Conservation (phyloP, 2,113 vertebrate species). For the Castor canadensis region DNA sequence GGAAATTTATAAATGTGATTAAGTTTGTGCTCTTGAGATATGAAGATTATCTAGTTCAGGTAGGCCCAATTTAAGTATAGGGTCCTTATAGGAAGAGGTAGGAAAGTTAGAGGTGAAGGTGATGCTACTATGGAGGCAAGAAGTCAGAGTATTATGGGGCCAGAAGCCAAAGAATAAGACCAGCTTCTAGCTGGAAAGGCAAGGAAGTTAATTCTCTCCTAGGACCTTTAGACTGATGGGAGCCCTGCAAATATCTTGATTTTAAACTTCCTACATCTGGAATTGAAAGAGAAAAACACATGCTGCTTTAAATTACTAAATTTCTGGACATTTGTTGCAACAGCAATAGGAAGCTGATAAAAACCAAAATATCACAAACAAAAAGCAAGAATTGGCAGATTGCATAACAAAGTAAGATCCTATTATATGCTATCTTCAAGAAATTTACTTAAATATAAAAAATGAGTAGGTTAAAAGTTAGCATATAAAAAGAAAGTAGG, state of each 20-base stretch:
- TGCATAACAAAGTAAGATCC: background rate
- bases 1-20: no score
- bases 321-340: background rate
- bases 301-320: no score
- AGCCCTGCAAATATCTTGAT: background rate
- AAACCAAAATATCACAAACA: background rate
- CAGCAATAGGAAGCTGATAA: background rate
- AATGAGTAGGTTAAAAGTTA: background rate
- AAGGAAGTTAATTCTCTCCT: no score
- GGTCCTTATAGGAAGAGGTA: background rate
- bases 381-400: background rate
- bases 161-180: no score
- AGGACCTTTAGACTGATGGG: background rate
- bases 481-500: background rate
- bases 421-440: no score
- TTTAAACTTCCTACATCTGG: background rate
- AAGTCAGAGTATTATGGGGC: no score
- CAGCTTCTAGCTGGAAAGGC: no score
- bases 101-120: background rate
- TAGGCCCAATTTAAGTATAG: background rate
- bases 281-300: background rate
- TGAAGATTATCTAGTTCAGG: background rate
- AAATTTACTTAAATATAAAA: background rate
- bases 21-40: background rate
- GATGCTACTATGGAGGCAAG: background rate